Percentiles rank a stretch among this genome's conserved stretches.
Evolutionary conservation across 2,797 vertebrate genomes (phyloP).

Genomic region (Enteromius unitaeniatus): DNA sequence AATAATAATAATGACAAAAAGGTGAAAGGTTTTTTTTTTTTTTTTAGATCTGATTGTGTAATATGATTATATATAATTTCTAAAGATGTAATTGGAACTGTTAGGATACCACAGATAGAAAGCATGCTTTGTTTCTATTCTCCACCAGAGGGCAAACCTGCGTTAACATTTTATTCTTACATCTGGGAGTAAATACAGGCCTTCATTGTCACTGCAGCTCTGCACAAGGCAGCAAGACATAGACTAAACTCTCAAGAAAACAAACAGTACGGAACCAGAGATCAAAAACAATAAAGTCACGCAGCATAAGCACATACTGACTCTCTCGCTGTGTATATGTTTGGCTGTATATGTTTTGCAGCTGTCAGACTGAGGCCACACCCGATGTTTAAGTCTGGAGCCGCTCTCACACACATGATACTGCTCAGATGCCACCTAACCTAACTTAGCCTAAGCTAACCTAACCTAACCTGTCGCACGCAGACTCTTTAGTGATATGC

Average conservation of each 20-base stretch:
- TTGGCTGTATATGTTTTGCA: slow-evolving; percentile 15
- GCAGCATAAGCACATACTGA: not conserved
- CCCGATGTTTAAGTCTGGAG: slow-evolving; percentile 24
- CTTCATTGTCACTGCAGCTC: not conserved
- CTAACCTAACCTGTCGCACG: not conserved
- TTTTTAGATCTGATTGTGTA: not conserved
- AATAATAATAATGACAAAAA: too few species aligned
- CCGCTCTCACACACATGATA: slow-evolving; percentile 22
- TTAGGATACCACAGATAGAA: not conserved
- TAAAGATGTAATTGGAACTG: not conserved
- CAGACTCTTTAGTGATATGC: not conserved
- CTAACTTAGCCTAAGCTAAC: not conserved
- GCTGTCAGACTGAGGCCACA: slow-evolving; percentile 6
- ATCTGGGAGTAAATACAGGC: not conserved
- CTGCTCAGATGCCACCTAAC: slow-evolving; percentile 37
- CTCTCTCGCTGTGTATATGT: slow-evolving; percentile 1
- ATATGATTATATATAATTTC: not conserved
- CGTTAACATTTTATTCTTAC: not conserved
- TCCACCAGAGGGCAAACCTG: slow-evolving; percentile 25
- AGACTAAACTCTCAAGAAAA: slow-evolving; percentile 11
- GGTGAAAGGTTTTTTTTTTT: too few species aligned
- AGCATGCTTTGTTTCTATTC: not conserved
- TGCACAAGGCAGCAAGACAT: slow-evolving; percentile 1
- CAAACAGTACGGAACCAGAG: slow-evolving; percentile 12
- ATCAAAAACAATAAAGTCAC: slow-evolving; percentile 6